Conservation (phyloP, 2,888 invertebrate genomes). For the Deilephila porcellus region DNA sequence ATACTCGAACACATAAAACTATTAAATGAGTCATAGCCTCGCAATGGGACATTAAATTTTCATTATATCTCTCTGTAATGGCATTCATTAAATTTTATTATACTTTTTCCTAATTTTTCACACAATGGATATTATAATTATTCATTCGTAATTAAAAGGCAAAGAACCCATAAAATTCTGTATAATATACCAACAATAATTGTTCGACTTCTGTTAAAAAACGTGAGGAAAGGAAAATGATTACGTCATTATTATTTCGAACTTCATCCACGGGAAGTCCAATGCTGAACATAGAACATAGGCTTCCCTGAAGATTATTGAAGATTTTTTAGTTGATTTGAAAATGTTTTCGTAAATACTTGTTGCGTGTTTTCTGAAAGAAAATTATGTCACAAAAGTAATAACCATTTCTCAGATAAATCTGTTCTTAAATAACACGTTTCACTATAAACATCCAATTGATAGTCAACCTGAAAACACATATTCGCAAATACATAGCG, state of each 20-base stretch:
- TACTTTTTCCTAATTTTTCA: conserved; percentile 36
- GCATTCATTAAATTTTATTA: conserved; percentile 45
- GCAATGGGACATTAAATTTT: conserved; percentile 30
- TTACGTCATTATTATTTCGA: neutral
- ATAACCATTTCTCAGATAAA: neutral
- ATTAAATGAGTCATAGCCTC: conserved; percentile 4
- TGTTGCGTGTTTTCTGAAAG: no score
- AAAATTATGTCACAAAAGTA: no score
- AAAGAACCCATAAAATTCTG: conserved; percentile 40
- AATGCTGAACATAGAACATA: neutral
- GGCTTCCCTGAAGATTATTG: neutral
- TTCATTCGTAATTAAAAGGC: conserved; percentile 45
- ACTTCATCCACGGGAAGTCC: neutral
- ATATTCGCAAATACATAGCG: conserved; percentile 2
- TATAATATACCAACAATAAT: neutral
- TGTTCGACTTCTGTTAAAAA: neutral
- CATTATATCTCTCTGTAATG: conserved; percentile 36
- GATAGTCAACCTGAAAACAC: conserved; percentile 20
- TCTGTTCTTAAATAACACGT: neutral
- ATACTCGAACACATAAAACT: conserved; percentile 4
- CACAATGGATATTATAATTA: conserved; percentile 44
- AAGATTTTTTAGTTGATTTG: neutral
- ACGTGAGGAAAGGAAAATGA: neutral
- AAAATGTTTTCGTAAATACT: no score
- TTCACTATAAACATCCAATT: neutral